Percentiles rank a stretch among this genome's conserved stretches.
Evolutionary conservation across 2,797 vertebrate species (phyloP).

Genomic region (Uromys caudimaculatus): DNA sequence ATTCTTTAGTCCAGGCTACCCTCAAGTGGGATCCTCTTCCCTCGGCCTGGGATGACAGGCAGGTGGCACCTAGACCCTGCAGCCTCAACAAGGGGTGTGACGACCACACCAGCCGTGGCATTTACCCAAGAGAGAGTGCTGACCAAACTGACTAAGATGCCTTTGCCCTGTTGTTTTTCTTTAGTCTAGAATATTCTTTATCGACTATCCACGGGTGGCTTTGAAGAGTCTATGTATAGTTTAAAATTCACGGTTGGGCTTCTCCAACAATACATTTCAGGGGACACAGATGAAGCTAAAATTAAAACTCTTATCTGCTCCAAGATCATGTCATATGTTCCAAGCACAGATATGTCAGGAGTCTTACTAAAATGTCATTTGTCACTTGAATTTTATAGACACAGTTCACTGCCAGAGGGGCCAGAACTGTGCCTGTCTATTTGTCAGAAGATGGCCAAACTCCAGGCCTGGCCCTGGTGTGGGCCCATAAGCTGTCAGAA

Average conservation of each 20-base stretch:
- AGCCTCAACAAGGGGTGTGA: neutral
- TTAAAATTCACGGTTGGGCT: constrained; percentile 27
- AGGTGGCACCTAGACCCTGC: too few relatives aligned
- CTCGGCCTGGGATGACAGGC: neutral
- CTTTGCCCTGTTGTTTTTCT: neutral
- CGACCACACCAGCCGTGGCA: rapidly evolving
- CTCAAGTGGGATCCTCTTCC: neutral
- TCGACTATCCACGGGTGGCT: neutral
- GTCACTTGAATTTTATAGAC: constrained; percentile 47
- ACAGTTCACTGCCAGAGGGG: constrained; percentile 28
- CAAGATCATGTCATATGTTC: constrained; percentile 31
- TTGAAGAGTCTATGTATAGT: neutral
- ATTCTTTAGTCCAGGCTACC: neutral
- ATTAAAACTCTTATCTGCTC: constrained; percentile 57
- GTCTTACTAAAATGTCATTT: constrained; percentile 63
- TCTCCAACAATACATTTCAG: constrained; percentile 34
- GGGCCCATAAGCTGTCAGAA: neutral
- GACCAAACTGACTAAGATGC: neutral
- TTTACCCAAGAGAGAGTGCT: neutral
- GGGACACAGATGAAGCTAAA: constrained; percentile 51
- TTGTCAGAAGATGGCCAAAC: neutral
- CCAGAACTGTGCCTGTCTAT: neutral
- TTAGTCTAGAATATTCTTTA: neutral
- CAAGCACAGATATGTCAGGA: constrained; percentile 54
- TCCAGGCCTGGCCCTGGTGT: neutral